Conservation (phyloP, 2,888 invertebrate species). For the Mesorhabditis belari region DNA sequence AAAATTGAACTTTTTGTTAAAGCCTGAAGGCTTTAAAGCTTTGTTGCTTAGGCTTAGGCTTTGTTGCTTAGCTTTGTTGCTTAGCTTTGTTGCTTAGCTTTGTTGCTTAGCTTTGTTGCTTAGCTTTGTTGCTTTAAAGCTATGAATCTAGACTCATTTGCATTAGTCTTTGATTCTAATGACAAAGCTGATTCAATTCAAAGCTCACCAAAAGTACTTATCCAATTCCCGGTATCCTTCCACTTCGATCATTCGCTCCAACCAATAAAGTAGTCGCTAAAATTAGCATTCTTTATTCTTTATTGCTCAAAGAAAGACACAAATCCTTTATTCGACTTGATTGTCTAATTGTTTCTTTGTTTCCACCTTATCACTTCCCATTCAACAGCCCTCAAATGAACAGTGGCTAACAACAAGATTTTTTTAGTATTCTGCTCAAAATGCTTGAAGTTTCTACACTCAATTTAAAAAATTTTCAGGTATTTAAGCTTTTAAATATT, state of each 20-base stretch:
- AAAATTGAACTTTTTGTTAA: conserved; percentile 36
- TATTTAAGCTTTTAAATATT: no score
- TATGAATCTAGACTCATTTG: no score
- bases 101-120: neutral
- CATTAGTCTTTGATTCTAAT: neutral
- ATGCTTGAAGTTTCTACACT: no score
- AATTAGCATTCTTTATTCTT: neutral
- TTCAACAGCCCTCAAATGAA: no score
- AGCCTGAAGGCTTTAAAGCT: neutral
- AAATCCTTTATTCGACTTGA: no score
- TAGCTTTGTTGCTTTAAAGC: no score
- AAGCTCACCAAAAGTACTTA: conserved; percentile 24
- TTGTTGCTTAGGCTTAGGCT: neutral
- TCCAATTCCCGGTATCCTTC: conserved; percentile 24
- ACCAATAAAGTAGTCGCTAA: conserved; percentile 16
- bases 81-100: neutral
- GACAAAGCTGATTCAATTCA: neutral
- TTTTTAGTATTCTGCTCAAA: no score
- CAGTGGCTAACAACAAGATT: no score
- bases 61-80: neutral
- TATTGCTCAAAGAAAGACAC: no score
- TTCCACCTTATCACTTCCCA: no score
- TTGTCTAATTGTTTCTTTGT: no score
- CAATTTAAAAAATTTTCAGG: no score
- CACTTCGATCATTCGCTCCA: conserved; percentile 16